phyloP scores from a whole-genome alignment of 1,140 invertebrate species.

The Megathymus violae region DNA sequence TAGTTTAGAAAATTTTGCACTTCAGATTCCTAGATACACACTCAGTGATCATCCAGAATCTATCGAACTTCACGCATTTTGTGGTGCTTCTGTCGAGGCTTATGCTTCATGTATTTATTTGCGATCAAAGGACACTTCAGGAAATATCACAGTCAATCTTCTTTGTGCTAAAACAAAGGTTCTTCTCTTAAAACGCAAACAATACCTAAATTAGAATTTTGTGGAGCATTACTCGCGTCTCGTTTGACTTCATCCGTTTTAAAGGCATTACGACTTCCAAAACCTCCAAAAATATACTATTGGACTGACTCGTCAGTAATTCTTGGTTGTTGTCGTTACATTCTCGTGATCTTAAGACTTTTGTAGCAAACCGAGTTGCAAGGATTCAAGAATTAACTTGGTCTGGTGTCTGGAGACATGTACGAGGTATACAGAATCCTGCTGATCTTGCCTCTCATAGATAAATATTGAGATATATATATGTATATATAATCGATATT shows the following conservation, averaged over 20 bases:
- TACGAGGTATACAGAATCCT: slow-evolving; percentile 34
- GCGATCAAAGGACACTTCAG: not conserved
- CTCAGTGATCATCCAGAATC: not conserved
- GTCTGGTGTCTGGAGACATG: slow-evolving; percentile 7
- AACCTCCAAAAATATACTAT: not conserved
- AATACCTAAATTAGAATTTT: slow-evolving; percentile 17
- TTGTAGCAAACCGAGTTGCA: slow-evolving; percentile 36
- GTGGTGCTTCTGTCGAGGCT: slow-evolving; percentile 30
- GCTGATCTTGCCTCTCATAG: slow-evolving; percentile 40
- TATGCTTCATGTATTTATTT: slow-evolving; percentile 26
- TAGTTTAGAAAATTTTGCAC: not conserved
- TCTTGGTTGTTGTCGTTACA: slow-evolving; percentile 28
- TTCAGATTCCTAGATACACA: slow-evolving; percentile 1
- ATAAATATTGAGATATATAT: not conserved
- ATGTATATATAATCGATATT: not conserved
- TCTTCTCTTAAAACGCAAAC: slow-evolving; percentile 8
- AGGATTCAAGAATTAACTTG: slow-evolving; percentile 36
- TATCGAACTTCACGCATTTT: slow-evolving; percentile 34
- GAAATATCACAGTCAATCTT: slow-evolving; percentile 2
- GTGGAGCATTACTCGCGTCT: slow-evolving; percentile 12
- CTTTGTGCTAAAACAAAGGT: slow-evolving; percentile 22
- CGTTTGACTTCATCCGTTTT: not conserved
- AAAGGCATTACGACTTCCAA: not conserved
- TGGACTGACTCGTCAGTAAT: slow-evolving; percentile 41
- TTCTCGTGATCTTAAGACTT: slow-evolving; percentile 29